Conservation (phyloP, 2,113 vertebrate genomes). For the Forbesichthys papilliferus region DNA sequence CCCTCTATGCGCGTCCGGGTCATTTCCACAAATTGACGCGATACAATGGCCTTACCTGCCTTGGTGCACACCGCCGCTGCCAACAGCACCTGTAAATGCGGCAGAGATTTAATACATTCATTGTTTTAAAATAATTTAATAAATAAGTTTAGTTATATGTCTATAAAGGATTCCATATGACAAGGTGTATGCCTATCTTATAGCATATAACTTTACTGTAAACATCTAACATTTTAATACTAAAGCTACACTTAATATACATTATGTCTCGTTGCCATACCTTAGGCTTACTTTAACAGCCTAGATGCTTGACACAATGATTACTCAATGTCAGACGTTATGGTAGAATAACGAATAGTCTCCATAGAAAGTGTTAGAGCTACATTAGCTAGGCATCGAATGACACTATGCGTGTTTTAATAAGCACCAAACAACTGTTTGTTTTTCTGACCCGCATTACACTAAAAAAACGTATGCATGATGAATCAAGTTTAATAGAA, state of each 20-base stretch:
- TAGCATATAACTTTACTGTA: too few species aligned
- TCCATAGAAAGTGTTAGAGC: neutral
- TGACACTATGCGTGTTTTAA: neutral
- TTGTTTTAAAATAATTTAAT: too few species aligned
- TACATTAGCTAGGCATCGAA: neutral
- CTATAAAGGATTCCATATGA: too few species aligned
- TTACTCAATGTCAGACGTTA: too few species aligned
- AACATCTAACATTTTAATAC: too few species aligned
- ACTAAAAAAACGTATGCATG: neutral
- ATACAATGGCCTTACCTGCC: conserved; percentile 96
- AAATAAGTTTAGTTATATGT: too few species aligned
- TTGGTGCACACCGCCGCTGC: conserved; percentile 98
- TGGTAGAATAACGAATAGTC: neutral
- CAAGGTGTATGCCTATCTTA: too few species aligned
- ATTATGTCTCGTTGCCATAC: too few species aligned
- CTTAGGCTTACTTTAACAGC: too few species aligned
- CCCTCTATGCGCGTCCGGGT: conserved; percentile 96
- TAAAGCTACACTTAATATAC: too few species aligned
- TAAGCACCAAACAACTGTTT: neutral
- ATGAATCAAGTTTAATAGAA: neutral
- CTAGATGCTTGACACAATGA: too few species aligned
- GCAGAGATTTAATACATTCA: too few species aligned
- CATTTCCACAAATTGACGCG: conserved; percentile 99
- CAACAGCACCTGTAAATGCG: conserved; percentile 88
- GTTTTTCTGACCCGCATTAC: neutral